Evolutionary conservation across 1,140 invertebrate species (phyloP), one percentile per base, ranked within the genome.

Genomic region (Pectinophora gossypiella): DNA sequence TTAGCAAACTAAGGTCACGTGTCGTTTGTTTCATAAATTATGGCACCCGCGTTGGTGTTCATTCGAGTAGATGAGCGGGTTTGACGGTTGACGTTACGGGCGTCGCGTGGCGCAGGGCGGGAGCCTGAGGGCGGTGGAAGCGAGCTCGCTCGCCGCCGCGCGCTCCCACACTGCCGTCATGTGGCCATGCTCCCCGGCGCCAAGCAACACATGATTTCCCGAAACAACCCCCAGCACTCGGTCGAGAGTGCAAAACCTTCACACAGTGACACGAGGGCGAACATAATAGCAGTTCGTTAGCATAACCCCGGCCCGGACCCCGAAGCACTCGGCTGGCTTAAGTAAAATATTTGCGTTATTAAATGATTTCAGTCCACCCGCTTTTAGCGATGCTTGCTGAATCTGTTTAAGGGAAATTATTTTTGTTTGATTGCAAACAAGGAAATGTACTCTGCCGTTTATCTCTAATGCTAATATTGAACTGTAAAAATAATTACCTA

Each of bases 161-260:
- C 68, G 59, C 61, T 59, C 59, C 61, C 62, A 48, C 52, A 86
- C 83, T 86, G 80, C 64, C 72, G 64, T 72, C 54, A 78, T 82
- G 77, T 72, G 1, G 13, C 13, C 3, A 3, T 38, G 9, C 13
- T 15, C 2, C 36, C 74, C 77, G 57, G 61, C 71, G 68, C n/a
- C n/a, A n/a, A n/a, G n/a, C 74, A 78, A 82, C 78, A 81, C 79
- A 83, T 82, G 76, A 82, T 76, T 78, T 78, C 77, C 77, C 71
- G 72, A 75, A 79, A 69, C 78, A 78, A 72, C 36, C 7, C 42
- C 42, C 3, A 9, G 18, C 18, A 82, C 73, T 82, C 80, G 80
- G 80, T 83, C 80, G 80, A 77, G 74, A 76, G 80, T 76, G 76
- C 71, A 68, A 75, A 84, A 84, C 83, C 83, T 84, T 86, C 77